Evolutionary conservation across 2,888 invertebrate genomes (phyloP), one percentile per base, ranked within the genome.

Genomic region (Heteromurus nitidus): DNA sequence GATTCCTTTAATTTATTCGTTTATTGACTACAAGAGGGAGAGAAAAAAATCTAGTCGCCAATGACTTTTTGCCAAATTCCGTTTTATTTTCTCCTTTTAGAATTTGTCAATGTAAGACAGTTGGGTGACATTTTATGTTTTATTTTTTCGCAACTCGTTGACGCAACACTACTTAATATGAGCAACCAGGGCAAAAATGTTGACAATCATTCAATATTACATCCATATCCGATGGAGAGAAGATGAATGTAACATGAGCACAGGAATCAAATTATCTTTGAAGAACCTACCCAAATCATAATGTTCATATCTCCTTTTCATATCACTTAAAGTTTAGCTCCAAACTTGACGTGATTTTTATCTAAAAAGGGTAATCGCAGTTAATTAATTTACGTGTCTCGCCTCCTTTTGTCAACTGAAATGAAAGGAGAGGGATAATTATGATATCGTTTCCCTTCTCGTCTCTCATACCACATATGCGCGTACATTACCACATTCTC

Each of bases 121-220:
- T 44, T 22, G 50, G 31, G 28, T 60, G 60, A 60, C 60, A 60
- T 30, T 30, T 60, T 18, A 60, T 30, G 2, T 1, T 28, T n/a
- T n/a, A n/a, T n/a, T 13, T 5, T 36, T 36, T 36, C 13, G 36
- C 7, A 13, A 36, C 5, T 30, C 31, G n/a, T 60, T 60, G 60
- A 60, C 60, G 60, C 31, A 60, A 60, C 31, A 9, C 26, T 30
- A 9, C 30, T 60, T n/a, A n/a, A 60, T 60, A 60, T 60, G 30
- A 31, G 60, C 60, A 60, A 60, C 9, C 60, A 28, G 55, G 55
- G 30, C 60, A 47, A n/a, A 47, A 13, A 13, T 36, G 13, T 5
- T 9, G 36, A 36, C 7, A 13, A 36, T 13, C n/a, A n/a, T n/a
- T n/a, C n/a, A n/a, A 36, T 3, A 11, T 47, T 47, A n/a, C n/a